Percentiles rank a stretch among this genome's conserved stretches.
Evolutionary conservation across 2,797 vertebrate genomes (phyloP).

Genomic region (Spinus pinus): DNA sequence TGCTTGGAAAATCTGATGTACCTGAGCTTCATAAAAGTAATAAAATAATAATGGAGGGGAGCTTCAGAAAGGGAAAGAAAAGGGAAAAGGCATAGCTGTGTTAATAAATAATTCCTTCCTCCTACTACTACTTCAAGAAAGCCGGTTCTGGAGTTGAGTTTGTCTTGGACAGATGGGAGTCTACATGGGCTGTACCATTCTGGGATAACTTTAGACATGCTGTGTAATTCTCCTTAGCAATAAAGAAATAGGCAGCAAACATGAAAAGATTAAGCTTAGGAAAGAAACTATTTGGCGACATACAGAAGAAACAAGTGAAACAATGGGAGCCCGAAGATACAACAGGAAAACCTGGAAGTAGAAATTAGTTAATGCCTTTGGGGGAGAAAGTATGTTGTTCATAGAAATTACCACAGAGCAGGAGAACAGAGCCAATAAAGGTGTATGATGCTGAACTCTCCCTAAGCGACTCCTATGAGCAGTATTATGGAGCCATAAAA

Average conservation of each 20-base stretch:
- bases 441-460: not conserved
- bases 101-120: not conserved
- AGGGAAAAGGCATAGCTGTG: not conserved
- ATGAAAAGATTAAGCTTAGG: not conserved
- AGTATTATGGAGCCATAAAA: not conserved
- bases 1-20: not conserved
- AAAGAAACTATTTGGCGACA: not conserved
- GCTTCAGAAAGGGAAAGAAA: not conserved
- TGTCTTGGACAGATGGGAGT: not conserved
- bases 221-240: not conserved
- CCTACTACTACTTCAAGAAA: not conserved
- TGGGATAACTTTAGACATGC: not conserved
- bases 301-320: not conserved
- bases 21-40: not conserved
- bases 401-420: not conserved
- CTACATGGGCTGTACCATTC: not conserved
- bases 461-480: not conserved
- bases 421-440: not conserved
- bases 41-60: not conserved
- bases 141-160: not conserved
- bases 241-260: not conserved
- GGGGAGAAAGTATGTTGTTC: not conserved
- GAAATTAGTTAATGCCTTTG: not conserved
- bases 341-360: not conserved
- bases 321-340: not conserved